Percentiles rank a stretch among this genome's conserved stretches.
phyloP scores from a whole-genome alignment of 35 echinoderm and acorn worm species.

The Heliocidaris tuberculata region DNA sequence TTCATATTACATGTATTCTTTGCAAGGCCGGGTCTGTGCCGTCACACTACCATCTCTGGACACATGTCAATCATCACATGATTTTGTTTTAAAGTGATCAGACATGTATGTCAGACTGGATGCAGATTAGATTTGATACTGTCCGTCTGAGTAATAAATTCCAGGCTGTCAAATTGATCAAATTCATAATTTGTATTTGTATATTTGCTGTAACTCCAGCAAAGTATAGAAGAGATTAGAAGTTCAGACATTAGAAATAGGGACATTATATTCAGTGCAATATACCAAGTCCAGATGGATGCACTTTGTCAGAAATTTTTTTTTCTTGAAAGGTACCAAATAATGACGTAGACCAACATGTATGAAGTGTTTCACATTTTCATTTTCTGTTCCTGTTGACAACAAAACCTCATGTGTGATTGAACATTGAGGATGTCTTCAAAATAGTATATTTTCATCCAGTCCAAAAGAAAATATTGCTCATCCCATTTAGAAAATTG shows the following conservation, averaged over 20 bases:
- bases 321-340: no score
- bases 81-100: neutral
- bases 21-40: neutral
- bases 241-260: neutral
- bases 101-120: neutral
- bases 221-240: neutral
- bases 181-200: neutral
- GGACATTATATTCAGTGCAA: neutral
- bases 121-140: neutral
- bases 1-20: neutral
- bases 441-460: no score
- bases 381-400: no score
- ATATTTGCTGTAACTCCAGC: neutral
- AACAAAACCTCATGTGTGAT: no score
- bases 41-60: neutral
- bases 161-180: neutral
- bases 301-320: neutral
- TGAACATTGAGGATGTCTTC: no score
- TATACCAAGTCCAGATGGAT: neutral
- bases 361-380: no score
- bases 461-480: no score
- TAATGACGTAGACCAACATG: no score
- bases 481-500: no score
- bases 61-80: neutral
- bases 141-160: neutral